A percentile compares a stretch with the other conserved stretches of the same genome.
Evolutionary conservation across 1,140 invertebrate genomes (phyloP).

Genomic region (Conopomorpha cramerella): DNA sequence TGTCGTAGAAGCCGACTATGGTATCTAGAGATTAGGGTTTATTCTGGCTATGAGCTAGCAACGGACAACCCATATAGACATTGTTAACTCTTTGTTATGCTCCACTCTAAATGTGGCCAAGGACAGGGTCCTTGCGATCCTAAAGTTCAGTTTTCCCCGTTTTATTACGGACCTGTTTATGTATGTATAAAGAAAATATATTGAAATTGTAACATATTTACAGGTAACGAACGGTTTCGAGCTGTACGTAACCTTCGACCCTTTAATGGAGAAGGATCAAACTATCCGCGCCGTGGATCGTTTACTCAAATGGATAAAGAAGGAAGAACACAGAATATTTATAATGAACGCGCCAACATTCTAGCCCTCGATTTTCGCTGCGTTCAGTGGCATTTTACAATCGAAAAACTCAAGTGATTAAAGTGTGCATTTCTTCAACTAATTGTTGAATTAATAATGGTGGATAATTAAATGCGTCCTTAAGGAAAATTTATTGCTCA

Average conservation of each 20-base stretch:
- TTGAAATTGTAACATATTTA: slow-evolving; percentile 12
- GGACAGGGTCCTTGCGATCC: no score
- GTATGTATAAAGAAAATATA: no score
- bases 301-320: slow-evolving; percentile 91
- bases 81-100: no score
- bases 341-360: slow-evolving; percentile 90
- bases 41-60: no score
- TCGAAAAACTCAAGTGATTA: slow-evolving; percentile 22
- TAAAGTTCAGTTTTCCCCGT: no score
- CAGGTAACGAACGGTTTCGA: slow-evolving; percentile 90
- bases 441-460: slow-evolving; percentile 1
- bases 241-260: slow-evolving; percentile 90
- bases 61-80: no score
- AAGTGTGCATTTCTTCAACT: slow-evolving; percentile 7
- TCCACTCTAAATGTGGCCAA: no score
- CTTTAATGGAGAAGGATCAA: slow-evolving; percentile 75
- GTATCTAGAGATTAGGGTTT: no score
- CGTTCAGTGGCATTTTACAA: slow-evolving; percentile 20
- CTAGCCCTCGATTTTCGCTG: slow-evolving; percentile 54
- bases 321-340: slow-evolving; percentile 90
- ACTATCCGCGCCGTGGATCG: slow-evolving; percentile 89
- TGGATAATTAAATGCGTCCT: neutral
- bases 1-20: no score
- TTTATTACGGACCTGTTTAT: no score
- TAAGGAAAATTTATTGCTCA: no score